Percentiles rank a stretch among this genome's conserved stretches.
phyloP scores from a whole-genome alignment of 2,797 vertebrate species.

The Podarcis lilfordi region DNA sequence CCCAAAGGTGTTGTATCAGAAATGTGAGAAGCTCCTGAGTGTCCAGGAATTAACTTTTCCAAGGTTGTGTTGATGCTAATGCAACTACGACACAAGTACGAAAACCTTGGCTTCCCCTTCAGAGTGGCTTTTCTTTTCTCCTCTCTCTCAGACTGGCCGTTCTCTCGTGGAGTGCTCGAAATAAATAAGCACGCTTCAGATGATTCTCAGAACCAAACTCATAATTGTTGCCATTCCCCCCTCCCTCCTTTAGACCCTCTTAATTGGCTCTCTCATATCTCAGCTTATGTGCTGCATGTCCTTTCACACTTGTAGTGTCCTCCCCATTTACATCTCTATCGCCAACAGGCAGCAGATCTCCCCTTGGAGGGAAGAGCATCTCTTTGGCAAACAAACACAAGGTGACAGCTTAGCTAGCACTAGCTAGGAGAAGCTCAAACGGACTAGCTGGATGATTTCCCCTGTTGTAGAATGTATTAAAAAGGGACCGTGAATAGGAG shows the following conservation, averaged over 20 bases:
- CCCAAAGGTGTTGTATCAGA: not conserved
- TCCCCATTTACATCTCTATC: not conserved
- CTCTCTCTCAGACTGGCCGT: not conserved
- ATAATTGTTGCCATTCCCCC: not conserved
- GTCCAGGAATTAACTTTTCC: not conserved
- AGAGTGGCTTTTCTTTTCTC: not conserved
- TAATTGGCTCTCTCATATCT: constrained; percentile 8
- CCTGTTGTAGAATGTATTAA: constrained; percentile 44
- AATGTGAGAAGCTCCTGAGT: not conserved
- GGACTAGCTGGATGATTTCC: constrained; percentile 40
- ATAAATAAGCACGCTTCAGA: not conserved
- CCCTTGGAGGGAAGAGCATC: not conserved
- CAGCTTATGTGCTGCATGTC: not conserved
- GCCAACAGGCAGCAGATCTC: not conserved
- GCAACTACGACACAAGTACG: not conserved
- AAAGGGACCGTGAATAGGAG: constrained; percentile 28
- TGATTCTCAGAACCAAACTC: not conserved
- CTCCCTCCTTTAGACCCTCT: not conserved
- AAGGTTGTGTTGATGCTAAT: not conserved
- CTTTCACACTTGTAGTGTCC: not conserved
- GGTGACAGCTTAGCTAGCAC: not conserved
- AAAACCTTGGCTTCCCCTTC: not conserved
- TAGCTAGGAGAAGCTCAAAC: constrained; percentile 28
- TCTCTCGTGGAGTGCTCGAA: not conserved
- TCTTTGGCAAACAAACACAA: constrained; percentile 13